phyloP scores from a whole-genome alignment of 1,140 invertebrate genomes.

The Sarcophaga bullata region DNA sequence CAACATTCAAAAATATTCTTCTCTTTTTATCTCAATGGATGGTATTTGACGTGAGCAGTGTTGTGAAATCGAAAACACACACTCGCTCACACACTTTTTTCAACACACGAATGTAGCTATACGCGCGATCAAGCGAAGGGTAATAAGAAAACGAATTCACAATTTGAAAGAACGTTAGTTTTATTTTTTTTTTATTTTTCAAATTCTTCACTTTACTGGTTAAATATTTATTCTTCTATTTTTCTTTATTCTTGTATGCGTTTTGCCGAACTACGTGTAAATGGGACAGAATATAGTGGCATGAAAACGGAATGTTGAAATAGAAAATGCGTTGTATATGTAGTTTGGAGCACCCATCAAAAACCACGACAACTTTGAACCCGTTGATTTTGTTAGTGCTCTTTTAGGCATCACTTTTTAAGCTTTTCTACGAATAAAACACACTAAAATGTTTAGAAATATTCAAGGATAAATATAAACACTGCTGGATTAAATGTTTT shows the following conservation, averaged over 20 bases:
- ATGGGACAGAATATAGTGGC: background rate
- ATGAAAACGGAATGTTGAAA: conserved; percentile 26
- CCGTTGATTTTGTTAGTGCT: conserved; percentile 18
- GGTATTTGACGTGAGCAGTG: background rate
- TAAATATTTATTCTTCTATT: background rate
- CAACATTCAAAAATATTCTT: conserved; percentile 16
- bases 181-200: no score
- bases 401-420: conserved; percentile 33
- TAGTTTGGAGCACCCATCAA: conserved; percentile 35
- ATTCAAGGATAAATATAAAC: conserved; percentile 1
- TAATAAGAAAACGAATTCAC: background rate
- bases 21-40: background rate
- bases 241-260: conserved; percentile 16
- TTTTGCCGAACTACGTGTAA: conserved; percentile 7
- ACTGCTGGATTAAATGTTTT: background rate
- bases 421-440: conserved; percentile 25
- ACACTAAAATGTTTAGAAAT: background rate
- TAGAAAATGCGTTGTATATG: background rate
- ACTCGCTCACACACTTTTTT: background rate
- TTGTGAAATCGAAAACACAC: conserved; percentile 12
- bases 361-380: conserved; percentile 24
- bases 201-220: no score
- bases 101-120: background rate
- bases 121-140: background rate
- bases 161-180: background rate